phyloP scores from a whole-genome alignment of 2,113 vertebrate genomes.

The Psophia crepitans region DNA sequence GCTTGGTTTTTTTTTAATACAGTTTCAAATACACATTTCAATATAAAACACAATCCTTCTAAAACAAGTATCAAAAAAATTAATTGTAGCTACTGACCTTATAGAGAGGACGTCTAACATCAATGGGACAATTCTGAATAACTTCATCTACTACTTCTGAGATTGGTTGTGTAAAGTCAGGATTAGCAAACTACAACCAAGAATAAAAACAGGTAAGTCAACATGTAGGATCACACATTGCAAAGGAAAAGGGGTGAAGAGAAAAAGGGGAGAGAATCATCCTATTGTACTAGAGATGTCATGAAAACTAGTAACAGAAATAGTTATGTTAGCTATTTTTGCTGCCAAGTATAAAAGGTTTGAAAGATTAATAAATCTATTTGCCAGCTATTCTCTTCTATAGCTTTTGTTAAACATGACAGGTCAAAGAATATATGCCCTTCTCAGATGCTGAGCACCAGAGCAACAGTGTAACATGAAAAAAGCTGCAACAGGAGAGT shows the following conservation, averaged over 20 bases:
- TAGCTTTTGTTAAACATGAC: neutral
- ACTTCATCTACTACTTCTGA: conserved; percentile 99
- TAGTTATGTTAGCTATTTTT: neutral
- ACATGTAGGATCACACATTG: neutral
- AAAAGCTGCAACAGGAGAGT: neutral
- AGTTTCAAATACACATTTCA: neutral
- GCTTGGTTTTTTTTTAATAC: neutral
- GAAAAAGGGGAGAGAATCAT: neutral
- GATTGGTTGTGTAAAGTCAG: conserved; percentile 97
- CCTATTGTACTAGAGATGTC: neutral
- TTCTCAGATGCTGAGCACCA: neutral
- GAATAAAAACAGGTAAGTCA: neutral
- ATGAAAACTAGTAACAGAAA: neutral
- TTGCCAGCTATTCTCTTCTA: neutral
- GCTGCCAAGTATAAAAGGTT: neutral
- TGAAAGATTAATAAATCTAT: neutral
- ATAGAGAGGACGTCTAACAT: conserved; percentile 95
- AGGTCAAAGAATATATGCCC: neutral
- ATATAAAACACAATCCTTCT: neutral
- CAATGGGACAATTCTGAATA: conserved; percentile 98
- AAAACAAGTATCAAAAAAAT: neutral
- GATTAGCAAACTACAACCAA: conserved; percentile 90
- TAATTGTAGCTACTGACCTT: conserved; percentile 78
- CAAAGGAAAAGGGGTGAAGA: neutral
- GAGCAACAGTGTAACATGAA: neutral